Percentiles rank a stretch among this genome's conserved stretches.
These are phyloP conservation scores for Herpailurus yagouaroundi DNA, from an alignment of 2,113 vertebrate species.

Conservation along the genomic window DNA sequence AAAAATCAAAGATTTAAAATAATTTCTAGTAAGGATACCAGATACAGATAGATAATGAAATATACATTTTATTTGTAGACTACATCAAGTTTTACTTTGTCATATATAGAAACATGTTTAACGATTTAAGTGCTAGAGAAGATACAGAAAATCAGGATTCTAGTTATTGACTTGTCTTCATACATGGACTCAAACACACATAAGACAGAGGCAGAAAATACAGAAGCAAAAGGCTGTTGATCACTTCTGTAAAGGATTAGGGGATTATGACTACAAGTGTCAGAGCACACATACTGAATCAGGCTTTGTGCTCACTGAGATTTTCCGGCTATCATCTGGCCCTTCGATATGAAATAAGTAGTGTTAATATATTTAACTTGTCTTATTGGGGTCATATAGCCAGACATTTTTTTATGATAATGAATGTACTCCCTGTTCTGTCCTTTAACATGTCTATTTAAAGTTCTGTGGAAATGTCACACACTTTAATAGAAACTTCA, in stretches of 20 bases:
- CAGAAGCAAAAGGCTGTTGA: not conserved
- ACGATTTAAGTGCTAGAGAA: not conserved
- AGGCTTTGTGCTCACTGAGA: not conserved
- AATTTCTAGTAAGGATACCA: not conserved
- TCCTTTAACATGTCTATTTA: constrained; percentile 55
- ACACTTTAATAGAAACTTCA: constrained; percentile 43
- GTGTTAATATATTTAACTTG: constrained; percentile 53
- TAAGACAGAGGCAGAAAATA: not conserved
- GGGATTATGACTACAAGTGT: not conserved
- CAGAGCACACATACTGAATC: not conserved
- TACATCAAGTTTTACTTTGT: not conserved
- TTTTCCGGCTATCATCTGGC: not conserved
- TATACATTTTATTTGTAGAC: not conserved
- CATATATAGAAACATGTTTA: not conserved
- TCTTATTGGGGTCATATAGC: constrained; percentile 36
- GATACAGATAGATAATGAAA: not conserved
- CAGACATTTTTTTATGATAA: constrained; percentile 8
- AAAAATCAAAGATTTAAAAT: not conserved
- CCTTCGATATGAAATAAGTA: constrained; percentile 23
- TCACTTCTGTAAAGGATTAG: not conserved
- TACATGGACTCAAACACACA: not conserved
- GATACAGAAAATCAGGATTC: not conserved
- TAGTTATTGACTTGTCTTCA: not conserved
- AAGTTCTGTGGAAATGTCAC: constrained; percentile 64
- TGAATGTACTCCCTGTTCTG: constrained; percentile 1